A percentile compares a stretch with the other conserved stretches of the same genome.
phyloP scores from a whole-genome alignment of 2,797 vertebrate genomes.

The Premnoplex brunnescens region DNA sequence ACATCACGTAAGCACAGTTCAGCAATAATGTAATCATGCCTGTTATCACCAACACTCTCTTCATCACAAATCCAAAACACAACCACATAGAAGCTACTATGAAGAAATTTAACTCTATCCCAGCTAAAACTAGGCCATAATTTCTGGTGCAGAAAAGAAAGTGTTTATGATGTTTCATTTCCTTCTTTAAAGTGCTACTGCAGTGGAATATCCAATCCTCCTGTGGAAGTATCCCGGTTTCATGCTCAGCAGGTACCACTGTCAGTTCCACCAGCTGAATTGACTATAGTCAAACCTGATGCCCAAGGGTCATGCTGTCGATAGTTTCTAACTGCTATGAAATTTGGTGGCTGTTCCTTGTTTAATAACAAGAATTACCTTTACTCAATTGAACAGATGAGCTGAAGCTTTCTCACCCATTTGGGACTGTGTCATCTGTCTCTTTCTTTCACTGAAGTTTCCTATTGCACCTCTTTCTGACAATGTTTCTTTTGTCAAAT shows the following conservation, averaged over 20 bases:
- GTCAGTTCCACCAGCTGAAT: background rate
- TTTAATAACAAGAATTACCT: background rate
- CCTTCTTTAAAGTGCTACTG: background rate
- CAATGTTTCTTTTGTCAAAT: background rate
- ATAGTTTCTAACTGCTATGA: background rate
- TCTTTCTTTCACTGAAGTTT: background rate
- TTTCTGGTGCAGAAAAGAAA: background rate
- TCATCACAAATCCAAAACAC: background rate
- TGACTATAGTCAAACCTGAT: background rate
- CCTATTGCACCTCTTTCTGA: background rate
- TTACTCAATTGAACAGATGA: background rate
- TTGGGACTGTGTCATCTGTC: background rate
- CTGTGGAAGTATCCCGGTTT: background rate
- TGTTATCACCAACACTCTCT: background rate
- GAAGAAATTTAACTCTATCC: background rate
- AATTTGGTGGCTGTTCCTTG: background rate
- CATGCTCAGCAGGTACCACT: background rate
- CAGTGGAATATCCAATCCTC: background rate
- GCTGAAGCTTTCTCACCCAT: background rate
- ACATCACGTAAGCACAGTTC: background rate
- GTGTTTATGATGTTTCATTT: background rate
- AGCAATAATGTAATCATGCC: background rate
- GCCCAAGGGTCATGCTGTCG: background rate
- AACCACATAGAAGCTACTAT: background rate
- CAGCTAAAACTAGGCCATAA: background rate